Percentiles rank a stretch among this genome's conserved stretches.
Conservation (phyloP, 2,888 invertebrate species). For the Leucophora obtusa region DNA sequence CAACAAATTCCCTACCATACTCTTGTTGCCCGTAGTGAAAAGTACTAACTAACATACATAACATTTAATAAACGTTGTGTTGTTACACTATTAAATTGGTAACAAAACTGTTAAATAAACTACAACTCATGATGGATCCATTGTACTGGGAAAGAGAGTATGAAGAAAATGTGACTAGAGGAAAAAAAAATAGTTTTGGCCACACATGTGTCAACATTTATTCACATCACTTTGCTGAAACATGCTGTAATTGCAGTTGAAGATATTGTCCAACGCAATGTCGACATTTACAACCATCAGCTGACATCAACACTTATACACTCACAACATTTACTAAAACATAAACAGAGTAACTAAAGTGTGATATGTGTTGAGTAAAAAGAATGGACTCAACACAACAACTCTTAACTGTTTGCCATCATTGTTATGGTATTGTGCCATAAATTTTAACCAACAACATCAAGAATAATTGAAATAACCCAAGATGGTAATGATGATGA, state of each 20-base stretch:
- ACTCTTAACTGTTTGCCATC: conserved; percentile 50
- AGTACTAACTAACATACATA: not conserved
- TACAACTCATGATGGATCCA: conserved; percentile 60
- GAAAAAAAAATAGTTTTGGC: conserved; percentile 53
- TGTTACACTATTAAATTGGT: conserved; percentile 59
- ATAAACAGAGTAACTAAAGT: conserved; percentile 29
- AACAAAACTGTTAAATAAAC: conserved; percentile 62
- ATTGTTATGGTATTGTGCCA: conserved; percentile 33
- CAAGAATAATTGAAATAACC: conserved; percentile 51
- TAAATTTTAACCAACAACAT: conserved; percentile 56
- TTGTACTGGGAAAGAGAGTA: conserved; percentile 33
- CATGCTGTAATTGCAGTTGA: conserved; percentile 74
- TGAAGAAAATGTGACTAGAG: not conserved
- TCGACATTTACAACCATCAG: conserved; percentile 76
- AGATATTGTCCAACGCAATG: conserved; percentile 72
- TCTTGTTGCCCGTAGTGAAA: not conserved
- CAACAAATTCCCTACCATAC: not conserved
- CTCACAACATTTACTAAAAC: conserved; percentile 59
- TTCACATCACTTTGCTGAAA: conserved; percentile 71
- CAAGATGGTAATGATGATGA: conserved; percentile 23
- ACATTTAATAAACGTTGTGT: conserved; percentile 60
- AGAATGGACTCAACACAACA: conserved; percentile 44
- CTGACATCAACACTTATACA: conserved; percentile 59
- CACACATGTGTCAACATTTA: conserved; percentile 71
- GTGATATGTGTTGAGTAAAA: conserved; percentile 8